Conservation (phyloP, 2,888 invertebrate genomes). For the Aphodius sticticus region DNA sequence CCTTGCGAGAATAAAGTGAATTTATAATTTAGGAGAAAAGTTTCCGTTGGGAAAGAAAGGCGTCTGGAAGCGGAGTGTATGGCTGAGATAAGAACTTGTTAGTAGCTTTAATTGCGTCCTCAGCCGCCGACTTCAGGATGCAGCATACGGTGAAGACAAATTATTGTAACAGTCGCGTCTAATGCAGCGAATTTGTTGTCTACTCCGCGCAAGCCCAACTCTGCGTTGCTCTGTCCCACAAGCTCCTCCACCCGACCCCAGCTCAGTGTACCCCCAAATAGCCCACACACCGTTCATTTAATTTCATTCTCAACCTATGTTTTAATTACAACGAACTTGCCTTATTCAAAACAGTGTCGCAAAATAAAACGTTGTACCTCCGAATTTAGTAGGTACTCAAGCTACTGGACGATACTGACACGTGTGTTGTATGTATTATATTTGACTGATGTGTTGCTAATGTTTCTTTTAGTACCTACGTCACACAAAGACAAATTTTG, state of each 20-base stretch:
- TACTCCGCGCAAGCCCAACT: background rate
- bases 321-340: too few species aligned
- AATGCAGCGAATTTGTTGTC: slow-evolving; percentile 4
- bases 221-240: background rate
- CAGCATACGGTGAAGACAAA: slow-evolving; percentile 22
- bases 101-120: slow-evolving; percentile 20
- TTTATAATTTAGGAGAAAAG: background rate
- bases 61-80: slow-evolving; percentile 10
- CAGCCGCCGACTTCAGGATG: slow-evolving; percentile 8
- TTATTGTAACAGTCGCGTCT: slow-evolving; percentile 1
- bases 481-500: too few species aligned
- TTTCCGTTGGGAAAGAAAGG: background rate
- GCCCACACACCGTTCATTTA: too few species aligned
- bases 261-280: too few species aligned
- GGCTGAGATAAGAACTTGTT: slow-evolving; percentile 19
- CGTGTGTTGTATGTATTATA: too few species aligned
- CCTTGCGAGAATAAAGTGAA: background rate
- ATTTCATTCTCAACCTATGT: too few species aligned
- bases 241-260: background rate
- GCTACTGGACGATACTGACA: too few species aligned
- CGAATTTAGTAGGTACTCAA: too few species aligned
- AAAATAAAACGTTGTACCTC: too few species aligned
- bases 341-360: too few species aligned
- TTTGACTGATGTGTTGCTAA: too few species aligned
- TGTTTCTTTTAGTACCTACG: too few species aligned